Evolutionary conservation across 2,113 vertebrate species (phyloP).

Genomic region (Coptodon rendalli): DNA sequence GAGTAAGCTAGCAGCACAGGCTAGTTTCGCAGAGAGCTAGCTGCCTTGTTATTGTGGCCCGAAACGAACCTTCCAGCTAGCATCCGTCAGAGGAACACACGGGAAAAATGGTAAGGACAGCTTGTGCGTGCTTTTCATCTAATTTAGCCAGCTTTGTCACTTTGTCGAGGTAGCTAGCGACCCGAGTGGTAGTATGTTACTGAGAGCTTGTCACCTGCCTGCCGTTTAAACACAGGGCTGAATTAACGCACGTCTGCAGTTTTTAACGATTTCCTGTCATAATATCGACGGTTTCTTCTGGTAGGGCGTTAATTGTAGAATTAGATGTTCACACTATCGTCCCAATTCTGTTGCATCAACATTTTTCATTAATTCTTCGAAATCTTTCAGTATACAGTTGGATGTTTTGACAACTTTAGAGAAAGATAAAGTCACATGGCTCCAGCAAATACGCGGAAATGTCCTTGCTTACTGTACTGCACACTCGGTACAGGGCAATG

Average conservation of each 20-base stretch:
- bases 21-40: constrained; percentile 27
- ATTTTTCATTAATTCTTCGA: background rate
- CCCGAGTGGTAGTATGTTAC: background rate
- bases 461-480: background rate
- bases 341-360: rapidly evolving
- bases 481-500: background rate
- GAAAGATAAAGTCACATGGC: background rate
- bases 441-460: background rate
- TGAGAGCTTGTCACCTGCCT: constrained; percentile 12
- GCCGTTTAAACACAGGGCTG: background rate
- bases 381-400: background rate
- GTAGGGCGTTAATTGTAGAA: background rate
- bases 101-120: constrained; percentile 53
- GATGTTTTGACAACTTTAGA: background rate
- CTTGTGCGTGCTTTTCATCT: background rate
- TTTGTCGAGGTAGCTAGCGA: background rate
- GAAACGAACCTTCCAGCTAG: constrained; percentile 1
- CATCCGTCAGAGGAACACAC: constrained; percentile 7
- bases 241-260: background rate
- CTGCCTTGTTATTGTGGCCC: constrained; percentile 27
- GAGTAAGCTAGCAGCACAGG: background rate
- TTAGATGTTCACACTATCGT: background rate
- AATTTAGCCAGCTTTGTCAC: background rate
- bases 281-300: background rate
- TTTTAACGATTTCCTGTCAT: background rate